Conservation (phyloP, 2,797 vertebrate genomes). For the Apodemus agrarius region DNA sequence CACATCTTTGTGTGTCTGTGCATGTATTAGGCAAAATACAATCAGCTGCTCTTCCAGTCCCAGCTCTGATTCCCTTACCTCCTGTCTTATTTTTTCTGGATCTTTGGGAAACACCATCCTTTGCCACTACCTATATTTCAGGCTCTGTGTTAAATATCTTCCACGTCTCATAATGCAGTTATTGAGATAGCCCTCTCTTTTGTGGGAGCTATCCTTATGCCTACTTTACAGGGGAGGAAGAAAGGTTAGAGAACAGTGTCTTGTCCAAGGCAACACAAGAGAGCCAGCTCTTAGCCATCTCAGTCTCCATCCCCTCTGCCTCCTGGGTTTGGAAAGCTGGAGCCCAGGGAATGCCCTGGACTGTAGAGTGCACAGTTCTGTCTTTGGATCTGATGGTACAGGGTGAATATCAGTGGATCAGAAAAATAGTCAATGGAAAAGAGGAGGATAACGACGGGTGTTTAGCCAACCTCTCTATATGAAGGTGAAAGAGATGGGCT, state of each 20-base stretch:
- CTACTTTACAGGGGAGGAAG: neutral
- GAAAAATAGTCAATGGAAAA: neutral
- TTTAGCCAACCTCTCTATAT: neutral
- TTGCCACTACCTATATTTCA: neutral
- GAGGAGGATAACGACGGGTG: neutral
- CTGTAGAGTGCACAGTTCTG: neutral
- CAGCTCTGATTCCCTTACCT: neutral
- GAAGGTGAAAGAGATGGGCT: neutral
- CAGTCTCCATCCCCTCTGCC: rapidly evolving
- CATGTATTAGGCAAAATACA: neutral
- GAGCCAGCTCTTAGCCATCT: neutral
- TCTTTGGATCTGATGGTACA: neutral
- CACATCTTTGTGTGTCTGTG: neutral
- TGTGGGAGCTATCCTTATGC: neutral
- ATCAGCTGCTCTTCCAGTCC: neutral
- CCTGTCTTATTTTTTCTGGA: neutral
- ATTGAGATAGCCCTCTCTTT: neutral
- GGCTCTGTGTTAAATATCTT: neutral
- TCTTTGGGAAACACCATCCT: neutral
- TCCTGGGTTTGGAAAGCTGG: too few relatives aligned
- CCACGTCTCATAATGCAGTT: too few relatives aligned
- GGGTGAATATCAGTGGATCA: neutral
- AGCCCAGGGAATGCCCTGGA: too few relatives aligned
- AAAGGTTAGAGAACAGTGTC: neutral
- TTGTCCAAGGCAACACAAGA: neutral